Base-by-base conservation (phyloP, 2,113 vertebrate genomes). In the Cinclus mexicanus region DNA sequence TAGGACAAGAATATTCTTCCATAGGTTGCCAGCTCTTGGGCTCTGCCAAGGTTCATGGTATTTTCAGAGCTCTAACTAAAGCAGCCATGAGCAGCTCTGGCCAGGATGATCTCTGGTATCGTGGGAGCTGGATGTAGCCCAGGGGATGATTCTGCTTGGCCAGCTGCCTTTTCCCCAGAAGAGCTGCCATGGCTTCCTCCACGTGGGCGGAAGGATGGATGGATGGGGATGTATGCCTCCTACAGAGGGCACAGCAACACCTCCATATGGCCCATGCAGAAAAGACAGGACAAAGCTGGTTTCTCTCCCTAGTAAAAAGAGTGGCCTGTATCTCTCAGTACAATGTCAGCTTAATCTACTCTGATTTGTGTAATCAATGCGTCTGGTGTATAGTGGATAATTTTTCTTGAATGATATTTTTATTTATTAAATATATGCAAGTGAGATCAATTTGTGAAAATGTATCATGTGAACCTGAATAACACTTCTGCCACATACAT, bases 121-220 rank as follows among this genome's bases (percentile, higher is more conserved):
- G 25, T 52, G 55, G 1, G 5, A 94, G 56, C 83, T 95, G 90
- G 76, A 93, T 75, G 72, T 41, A 72, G 89, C 91, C 80, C 93
- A 96, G 76, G 42, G 86, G 39, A 90, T 90, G 83, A 81, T 83
- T 25, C 44, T 86, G 19, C 64, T 83, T 96, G 93, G 93, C 95
- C 64, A 75, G 72, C 35, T 94, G 86, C 93, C 93, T 81, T 78
- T 75, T 74, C 31, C 63, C 74, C 47, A 69, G 83, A 90, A 67
- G 44, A 71, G 14, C 64, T 95, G 83, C 80, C 86, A 47, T 1
- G 8, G 67, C 47, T 81, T 86, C 35, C 83, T 89, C 47, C 50
- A 63, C 1, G 24, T 81, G 76, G 82, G 85, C 0, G 1, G 83
- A 78, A 26, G 70, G 76, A 63, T 22, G 69, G 81, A 84, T 87